Base-by-base conservation (phyloP, 2,888 invertebrate genomes). In the Habroteleia sp. region DNA sequence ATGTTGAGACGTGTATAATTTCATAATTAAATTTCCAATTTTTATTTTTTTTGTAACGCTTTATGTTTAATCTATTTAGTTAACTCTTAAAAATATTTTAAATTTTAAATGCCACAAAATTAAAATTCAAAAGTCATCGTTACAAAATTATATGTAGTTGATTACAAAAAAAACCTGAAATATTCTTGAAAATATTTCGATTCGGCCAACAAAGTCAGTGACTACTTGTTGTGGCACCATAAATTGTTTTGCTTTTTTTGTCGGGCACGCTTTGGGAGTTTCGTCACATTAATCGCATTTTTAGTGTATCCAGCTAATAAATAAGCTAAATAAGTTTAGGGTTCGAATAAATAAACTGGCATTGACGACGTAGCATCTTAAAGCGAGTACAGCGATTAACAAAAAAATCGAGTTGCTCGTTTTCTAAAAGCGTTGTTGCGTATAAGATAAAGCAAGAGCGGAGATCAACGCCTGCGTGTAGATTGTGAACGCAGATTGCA, bases 381-480 rank as follows among this genome's bases (percentile, higher is more conserved):
- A 44, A 58, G 35, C 10, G 58, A 33, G 23, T 14, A 35, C 10
- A 25, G 46, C 63, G 66, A 56, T 37, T 66, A 56, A 39, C 31
- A 58, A 48, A 41, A 62, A 54, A 54, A 31, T 50, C 23, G 16
- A 11, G 42, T 2, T 60, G 25, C 37, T 69, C 58, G 68, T 50
- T 46, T 66, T 66, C 44, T 66, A 25, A 44, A 35, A 66, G 54
- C 65, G 56, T 58, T 56, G 68, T 58, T 66, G 41, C 37, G 16
- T 54, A 41, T 46, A 48, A 52, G 74, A 74, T 74, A 74, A 66
- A 54, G 42, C 46, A 20, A 56, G 68, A 62, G 58, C 37, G 46
- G 48, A 52, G 74, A 74, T 68, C 74, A 60, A 74, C 60, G 66
- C 66, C 62, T 48, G 62, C 37, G 48, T 50, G 68, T 63, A 69